Base-by-base conservation (phyloP, 2,797 vertebrate genomes). In the Hippoglossus hippoglossus region DNA sequence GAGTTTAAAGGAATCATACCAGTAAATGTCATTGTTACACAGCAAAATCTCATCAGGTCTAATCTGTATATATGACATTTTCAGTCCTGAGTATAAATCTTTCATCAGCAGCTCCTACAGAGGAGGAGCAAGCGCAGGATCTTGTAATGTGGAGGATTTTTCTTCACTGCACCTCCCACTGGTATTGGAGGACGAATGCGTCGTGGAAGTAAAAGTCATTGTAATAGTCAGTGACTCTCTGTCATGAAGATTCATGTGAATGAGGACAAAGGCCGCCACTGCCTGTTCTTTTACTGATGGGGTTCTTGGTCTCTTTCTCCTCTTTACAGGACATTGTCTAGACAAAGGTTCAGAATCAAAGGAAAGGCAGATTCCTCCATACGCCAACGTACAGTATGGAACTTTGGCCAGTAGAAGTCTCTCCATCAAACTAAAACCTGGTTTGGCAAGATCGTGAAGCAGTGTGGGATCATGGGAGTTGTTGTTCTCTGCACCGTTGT, bases 41-140 rank as follows among this genome's bases (percentile, higher is more conserved):
- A 70, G 76, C 63, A 84, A 84, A 84, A 84, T 87, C 70, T 77
- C 81, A 77, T 66, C 50, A 79, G 68, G 59, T 63, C 25, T 62
- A 58, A 79, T 9, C 44, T 61, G 66, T 67, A 44, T 53, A 78
- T 46, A 6, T 18, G 44, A 46, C 5, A 5, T 49, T 63, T 80
- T 71, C 62, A 62, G 65, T 10, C 12, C 34, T 51, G 52, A 63
- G 84, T 81, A 73, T 75, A 71, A 73, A 86, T 71, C 10, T 39
- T 39, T 39, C 36, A 12, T 39, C 36, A 34, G 31, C 31, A 10
- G 31, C 9, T 34, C 31, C 31, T 34, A 10, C 31, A 39, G 36
- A 64, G 24, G 66, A 57, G 28, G 7, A 31, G 28, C 28, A 31
- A n/a, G n/a, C n/a, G 28, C 28, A 31, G 28, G 7, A 31, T 31